Conservation (phyloP, 1,140 invertebrate species). For the Drosophila melanogaster region DNA sequence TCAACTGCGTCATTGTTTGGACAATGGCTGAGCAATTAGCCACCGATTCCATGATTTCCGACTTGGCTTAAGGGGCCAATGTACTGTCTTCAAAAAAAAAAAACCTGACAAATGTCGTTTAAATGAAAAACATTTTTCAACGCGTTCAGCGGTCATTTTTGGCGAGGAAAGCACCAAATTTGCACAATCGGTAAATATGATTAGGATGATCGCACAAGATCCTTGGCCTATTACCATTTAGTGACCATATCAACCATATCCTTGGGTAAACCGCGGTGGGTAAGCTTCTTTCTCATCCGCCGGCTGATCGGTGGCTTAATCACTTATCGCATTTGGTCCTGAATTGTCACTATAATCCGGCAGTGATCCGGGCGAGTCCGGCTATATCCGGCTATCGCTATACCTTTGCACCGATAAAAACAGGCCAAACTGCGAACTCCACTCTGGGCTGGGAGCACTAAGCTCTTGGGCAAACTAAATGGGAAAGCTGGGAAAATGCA, state of each 20-base stretch:
- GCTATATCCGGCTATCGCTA: too few relatives aligned
- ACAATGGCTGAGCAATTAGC: slow-evolving; percentile 76
- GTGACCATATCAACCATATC: not conserved
- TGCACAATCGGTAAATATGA: not conserved
- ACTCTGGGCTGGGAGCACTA: slow-evolving; percentile 16
- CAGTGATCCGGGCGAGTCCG: slow-evolving; percentile 34
- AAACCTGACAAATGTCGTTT: not conserved
- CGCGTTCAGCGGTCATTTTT: too few relatives aligned
- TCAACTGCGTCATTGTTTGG: slow-evolving; percentile 71
- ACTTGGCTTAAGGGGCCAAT: slow-evolving; percentile 34
- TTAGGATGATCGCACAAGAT: not conserved
- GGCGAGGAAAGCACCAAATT: too few relatives aligned
- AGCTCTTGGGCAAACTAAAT: slow-evolving; percentile 52
- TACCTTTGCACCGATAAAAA: slow-evolving; percentile 12
- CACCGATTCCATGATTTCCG: slow-evolving; percentile 3
- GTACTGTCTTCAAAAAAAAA: slow-evolving; percentile 6
- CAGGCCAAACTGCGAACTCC: not conserved
- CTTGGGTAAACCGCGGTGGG: slow-evolving; percentile 23
- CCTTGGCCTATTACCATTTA: not conserved
- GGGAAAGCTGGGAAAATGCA: not conserved
- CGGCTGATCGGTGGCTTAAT: slow-evolving; percentile 42
- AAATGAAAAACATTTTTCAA: not conserved
- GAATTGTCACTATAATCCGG: slow-evolving; percentile 14
- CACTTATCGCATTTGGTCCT: slow-evolving; percentile 37
- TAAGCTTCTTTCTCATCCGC: slow-evolving; percentile 40